Base-by-base conservation (phyloP, 2,888 invertebrate genomes). In the Periphyllus acericola region DNA sequence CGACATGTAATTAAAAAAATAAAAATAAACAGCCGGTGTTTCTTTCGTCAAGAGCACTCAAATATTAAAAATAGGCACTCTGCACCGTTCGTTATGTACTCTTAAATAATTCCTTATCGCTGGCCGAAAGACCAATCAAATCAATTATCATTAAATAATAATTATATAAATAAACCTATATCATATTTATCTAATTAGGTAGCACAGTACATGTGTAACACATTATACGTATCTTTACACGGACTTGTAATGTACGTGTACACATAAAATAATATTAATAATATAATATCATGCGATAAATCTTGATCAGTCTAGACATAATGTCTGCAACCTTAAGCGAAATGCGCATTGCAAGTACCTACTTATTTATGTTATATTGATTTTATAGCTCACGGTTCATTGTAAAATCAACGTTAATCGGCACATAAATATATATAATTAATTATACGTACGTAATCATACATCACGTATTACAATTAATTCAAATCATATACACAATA, bases 291-390 rank as follows among this genome's bases (percentile, higher is more conserved):
- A 60, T 5, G 6, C 21, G 60, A 60, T 25, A 4, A n/a, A 83
- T 75, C 75, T 60, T 32, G 40, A 72, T 80, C 60, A 80, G 86
- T 87, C 86, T 87, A 87, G 86, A 87, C 86, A 36, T 29, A 60
- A 60, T 40, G 86, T 87, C 86, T 87, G 80, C 86, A 87, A 87
- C 74, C 86, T 87, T 87, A 87, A 2, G n/a, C 85, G 4, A 34
- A 60, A 25, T 72, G 29, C 52, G 17, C 19, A 29, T 79, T 25
- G 34, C 34, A 17, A 6, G 6, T 46, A 52, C 29, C 21, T 60
- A 34, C 29, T 25, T 34, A 29, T 46, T 3, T 17, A 55, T 40
- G 0, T 1, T 46, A 46, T 46, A 9, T 9, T 46, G 46, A 46
- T 46, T 46, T 46, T 46, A 46, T 46, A 14, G 46, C 14, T 14